Evolutionary conservation across 2,888 invertebrate genomes (phyloP).

Genomic region (Gastracanthus pulcherrimus): DNA sequence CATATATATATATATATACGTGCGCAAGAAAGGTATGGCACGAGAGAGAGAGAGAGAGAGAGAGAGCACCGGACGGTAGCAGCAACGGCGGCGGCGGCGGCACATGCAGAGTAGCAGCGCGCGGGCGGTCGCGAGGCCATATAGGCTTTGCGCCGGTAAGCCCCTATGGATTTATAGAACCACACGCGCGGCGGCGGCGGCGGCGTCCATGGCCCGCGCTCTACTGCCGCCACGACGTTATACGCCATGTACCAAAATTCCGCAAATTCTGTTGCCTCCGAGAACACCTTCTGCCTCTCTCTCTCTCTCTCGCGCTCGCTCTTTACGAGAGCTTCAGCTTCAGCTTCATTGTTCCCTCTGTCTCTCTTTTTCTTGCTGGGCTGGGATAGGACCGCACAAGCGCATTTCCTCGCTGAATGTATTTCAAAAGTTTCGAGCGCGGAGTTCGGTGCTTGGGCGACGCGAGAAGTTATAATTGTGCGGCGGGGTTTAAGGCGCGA

Average conservation of each 20-base stretch:
- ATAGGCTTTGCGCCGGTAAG: slow-evolving; percentile 79
- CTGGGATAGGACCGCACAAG: background rate
- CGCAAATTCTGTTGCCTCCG: slow-evolving; percentile 63
- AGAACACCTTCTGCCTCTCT: background rate
- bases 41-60: slow-evolving; percentile 48
- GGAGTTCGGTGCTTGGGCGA: too few species aligned
- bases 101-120: background rate
- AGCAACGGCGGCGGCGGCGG: too few species aligned
- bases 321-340: background rate
- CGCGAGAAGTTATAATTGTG: background rate
- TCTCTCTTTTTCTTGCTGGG: background rate
- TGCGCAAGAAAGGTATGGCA: slow-evolving; percentile 29
- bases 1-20: background rate
- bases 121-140: slow-evolving; percentile 74
- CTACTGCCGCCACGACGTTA: slow-evolving; percentile 67
- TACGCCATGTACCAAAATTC: slow-evolving; percentile 73
- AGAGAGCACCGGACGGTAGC: slow-evolving; percentile 56
- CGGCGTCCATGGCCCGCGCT: too few species aligned
- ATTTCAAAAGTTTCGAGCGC: background rate
- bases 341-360: slow-evolving; percentile 23
- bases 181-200: slow-evolving; percentile 69
- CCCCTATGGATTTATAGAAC: slow-evolving; percentile 76
- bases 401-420: background rate
- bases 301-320: background rate
- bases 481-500: background rate